Evolutionary conservation across 2,113 vertebrate genomes (phyloP), one percentile per base, ranked within the genome.

Genomic region (Leuciscus idus): DNA sequence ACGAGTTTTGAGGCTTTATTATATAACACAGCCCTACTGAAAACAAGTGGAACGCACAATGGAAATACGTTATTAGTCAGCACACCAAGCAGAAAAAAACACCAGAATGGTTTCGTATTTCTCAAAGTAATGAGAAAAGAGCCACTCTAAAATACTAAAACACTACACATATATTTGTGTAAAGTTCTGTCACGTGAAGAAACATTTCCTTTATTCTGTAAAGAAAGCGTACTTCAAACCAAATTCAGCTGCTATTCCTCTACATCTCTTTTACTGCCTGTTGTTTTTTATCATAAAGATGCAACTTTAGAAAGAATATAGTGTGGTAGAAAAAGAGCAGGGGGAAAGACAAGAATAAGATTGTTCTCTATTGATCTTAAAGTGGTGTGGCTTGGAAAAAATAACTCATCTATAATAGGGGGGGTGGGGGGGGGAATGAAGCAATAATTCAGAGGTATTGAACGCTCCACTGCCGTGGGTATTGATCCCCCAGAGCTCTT

Each of bases 371-470:
- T 98, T 90, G 97, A 98, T 97, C 94, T 6, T 89, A 89, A 92
- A 93, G 90, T 93, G 90, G 90, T 91, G 90, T 91, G 93, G 91
- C 93, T 83, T 84, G 93, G 95, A 96, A 95, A 96, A 96, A 96
- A 95, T 95, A 96, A 95, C 94, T 98, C 96, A 97, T 98, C 95
- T 98, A 96, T 97, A 96, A 97, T 97, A 97, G 98, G 96, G 96
- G 52, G 91, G 96, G 97, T 97, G 97, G 39, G 8, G 43, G 8
- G 43, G 98, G 39, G 39, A 98, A 98, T 97, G 97, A 98, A 98
- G 97, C 97, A 97, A 97, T 98, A 98, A 98, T 98, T 98, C 96
- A 97, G 96, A 95, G 92, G 92, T 98, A 98, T 98, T 94, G 97
- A 98, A 93, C 96, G 95, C 92, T 91, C 92, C 93, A 95, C 96